Base-by-base conservation (phyloP, 2,888 invertebrate genomes). In the Acanthosepion pharaonis region DNA sequence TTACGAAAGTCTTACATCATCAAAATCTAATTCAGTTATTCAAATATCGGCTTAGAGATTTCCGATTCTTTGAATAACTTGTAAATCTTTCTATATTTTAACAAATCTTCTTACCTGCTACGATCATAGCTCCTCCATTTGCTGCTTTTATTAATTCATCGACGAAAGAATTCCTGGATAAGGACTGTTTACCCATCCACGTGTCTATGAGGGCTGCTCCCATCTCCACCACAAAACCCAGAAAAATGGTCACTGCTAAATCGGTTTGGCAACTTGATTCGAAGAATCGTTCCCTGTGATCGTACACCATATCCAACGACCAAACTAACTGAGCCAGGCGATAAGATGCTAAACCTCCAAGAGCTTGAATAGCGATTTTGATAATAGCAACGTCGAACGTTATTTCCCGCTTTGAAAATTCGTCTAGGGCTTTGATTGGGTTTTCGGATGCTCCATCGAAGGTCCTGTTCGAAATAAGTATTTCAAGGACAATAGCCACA, bases 391-490 rank as follows among this genome's bases (percentile, higher is more conserved):
- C 95, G 20, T 93, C 51, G 4, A 95, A 42, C 3, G 96, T 92
- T 28, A 96, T 95, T 91, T 96, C 94, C 33, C 94, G 94, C 91
- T 95, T 96, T 53, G 96, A 94, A n/a, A 96, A 94, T 92, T 95
- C 94, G 28, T 96, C 95, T 51, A 97, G 95, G 5, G 96, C 96
- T 94, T 96, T 96, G 42, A 96, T 96, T 0, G 97, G 97, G 94
- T 96, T 97, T 95, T 97, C 97, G 9, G 96, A 96, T 49, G 96
- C 95, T n/a, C 96, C 96, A 18, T 96, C 96, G 94, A 96, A 96
- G 28, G 96, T 97, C 94, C 96, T 95, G 94, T 96, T 95, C 91
- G 96, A 96, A 94, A 96, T 96, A 91, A 96, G 96, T 93, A 96
- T 96, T 95, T 97, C 96, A 23, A 96, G 95, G 9, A 97, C 95